Percentiles rank a stretch among this genome's conserved stretches.
These are phyloP conservation scores for Drosophila subquinaria DNA, from an alignment of 2,888 invertebrate genomes.

Conservation along the genomic window DNA sequence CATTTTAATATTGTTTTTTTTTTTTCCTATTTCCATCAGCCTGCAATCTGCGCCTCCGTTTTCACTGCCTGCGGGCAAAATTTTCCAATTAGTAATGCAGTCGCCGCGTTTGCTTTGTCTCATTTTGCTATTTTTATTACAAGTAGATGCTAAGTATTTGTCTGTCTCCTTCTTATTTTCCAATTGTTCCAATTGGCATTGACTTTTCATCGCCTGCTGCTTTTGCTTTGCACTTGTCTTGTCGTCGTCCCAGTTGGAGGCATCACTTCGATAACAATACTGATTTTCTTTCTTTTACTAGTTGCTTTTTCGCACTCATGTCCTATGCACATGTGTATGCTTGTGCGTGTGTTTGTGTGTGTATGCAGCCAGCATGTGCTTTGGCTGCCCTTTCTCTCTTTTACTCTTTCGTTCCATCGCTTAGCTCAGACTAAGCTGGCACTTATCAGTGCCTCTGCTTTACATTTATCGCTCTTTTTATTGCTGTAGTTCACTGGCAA, in stretches of 20 bases:
- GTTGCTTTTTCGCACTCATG: slow-evolving; percentile 38
- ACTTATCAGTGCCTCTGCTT: slow-evolving; percentile 49
- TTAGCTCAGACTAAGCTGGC: slow-evolving; percentile 34
- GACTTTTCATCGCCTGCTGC: slow-evolving; percentile 44
- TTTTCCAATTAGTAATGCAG: slow-evolving; percentile 70
- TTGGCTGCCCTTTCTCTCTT: slow-evolving; percentile 14
- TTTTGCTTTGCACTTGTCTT: slow-evolving; percentile 13
- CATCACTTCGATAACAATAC: slow-evolving; percentile 46
- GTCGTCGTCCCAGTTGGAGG: slow-evolving; percentile 37
- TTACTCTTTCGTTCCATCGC: slow-evolving; percentile 3
- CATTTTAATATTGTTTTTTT: slow-evolving; percentile 39
- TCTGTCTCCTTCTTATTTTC: slow-evolving; percentile 18
- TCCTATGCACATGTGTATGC: slow-evolving; percentile 1
- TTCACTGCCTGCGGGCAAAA: slow-evolving; percentile 43
- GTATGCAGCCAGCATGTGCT: not conserved
- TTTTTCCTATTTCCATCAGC: not conserved
- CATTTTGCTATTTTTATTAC: slow-evolving; percentile 63
- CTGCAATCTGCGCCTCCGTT: slow-evolving; percentile 49
- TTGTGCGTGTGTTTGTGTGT: slow-evolving; percentile 4
- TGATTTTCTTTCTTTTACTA: slow-evolving; percentile 32
- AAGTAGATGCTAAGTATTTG: slow-evolving; percentile 46
- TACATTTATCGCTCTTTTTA: slow-evolving; percentile 38
- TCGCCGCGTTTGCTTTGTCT: slow-evolving; percentile 38
- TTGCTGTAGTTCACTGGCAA: slow-evolving; percentile 34
- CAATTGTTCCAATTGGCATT: slow-evolving; percentile 58